Percentiles rank a stretch among this genome's conserved stretches.
Evolutionary conservation across 2,113 vertebrate genomes (phyloP).

Genomic region (Syngnathus scovelli): DNA sequence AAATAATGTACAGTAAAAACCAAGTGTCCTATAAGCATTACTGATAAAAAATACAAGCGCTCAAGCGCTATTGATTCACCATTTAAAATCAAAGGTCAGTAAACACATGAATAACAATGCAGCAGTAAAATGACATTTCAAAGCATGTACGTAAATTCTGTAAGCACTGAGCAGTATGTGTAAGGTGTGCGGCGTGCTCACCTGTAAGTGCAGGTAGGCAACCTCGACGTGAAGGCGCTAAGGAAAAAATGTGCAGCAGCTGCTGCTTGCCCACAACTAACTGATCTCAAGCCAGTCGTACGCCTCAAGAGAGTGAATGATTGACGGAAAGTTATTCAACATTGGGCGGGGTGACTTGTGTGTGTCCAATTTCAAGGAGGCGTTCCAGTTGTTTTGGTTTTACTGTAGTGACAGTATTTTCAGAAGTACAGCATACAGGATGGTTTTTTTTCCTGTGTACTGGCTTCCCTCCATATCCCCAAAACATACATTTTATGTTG

Average conservation of each 20-base stretch:
- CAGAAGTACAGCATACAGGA: not conserved
- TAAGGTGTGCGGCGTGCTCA: slow-evolving; percentile 23
- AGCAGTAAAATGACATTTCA: not conserved
- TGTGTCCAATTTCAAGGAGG: not conserved
- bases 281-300: slow-evolving; percentile 25
- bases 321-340: slow-evolving; percentile 41
- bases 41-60: no score
- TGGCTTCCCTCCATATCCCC: not conserved
- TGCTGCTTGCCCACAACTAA: not conserved
- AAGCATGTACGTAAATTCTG: not conserved
- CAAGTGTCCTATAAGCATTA: no score
- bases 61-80: no score
- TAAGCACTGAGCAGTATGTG: not conserved
- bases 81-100: not conserved
- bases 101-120: not conserved
- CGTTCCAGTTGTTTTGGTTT: not conserved
- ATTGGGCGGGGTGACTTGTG: slow-evolving; percentile 28
- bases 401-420: not conserved
- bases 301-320: slow-evolving; percentile 46
- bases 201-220: slow-evolving; percentile 27
- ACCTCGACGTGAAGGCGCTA: not conserved
- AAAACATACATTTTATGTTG: not conserved
- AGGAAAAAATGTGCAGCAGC: not conserved
- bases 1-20: no score
- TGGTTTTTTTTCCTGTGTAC: not conserved